phyloP scores from a whole-genome alignment of 2,113 vertebrate genomes.

The Zosterops borbonicus region DNA sequence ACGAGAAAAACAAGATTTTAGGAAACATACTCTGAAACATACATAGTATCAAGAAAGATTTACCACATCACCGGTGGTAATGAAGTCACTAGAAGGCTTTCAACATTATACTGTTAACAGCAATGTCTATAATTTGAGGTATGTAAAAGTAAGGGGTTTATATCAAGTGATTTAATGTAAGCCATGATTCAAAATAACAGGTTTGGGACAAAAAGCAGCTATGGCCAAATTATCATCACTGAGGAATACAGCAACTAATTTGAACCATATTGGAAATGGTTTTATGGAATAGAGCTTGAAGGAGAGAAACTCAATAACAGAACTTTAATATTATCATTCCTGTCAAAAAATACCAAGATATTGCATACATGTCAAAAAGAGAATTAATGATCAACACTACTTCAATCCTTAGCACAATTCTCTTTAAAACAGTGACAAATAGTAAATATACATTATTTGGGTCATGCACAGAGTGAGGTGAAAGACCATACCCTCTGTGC shows the following conservation, averaged over 20 bases:
- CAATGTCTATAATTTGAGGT: not conserved
- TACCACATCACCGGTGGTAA: not conserved
- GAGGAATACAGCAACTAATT: not conserved
- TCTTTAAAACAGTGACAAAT: not conserved
- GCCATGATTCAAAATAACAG: not conserved
- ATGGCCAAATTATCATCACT: not conserved
- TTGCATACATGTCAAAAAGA: not conserved
- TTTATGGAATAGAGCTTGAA: not conserved
- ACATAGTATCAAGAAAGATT: not conserved
- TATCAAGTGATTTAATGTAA: not conserved
- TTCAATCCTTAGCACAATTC: not conserved
- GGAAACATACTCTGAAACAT: not conserved
- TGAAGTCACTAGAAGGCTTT: not conserved
- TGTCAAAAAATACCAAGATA: not conserved
- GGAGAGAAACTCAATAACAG: not conserved
- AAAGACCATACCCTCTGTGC: not conserved
- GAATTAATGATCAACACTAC: not conserved
- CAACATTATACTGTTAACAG: rapidly evolving
- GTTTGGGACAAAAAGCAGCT: not conserved
- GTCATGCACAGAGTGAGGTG: not conserved
- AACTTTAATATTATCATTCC: not conserved
- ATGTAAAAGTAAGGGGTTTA: not conserved
- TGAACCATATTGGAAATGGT: not conserved
- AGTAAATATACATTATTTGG: not conserved
- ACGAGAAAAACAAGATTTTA: not conserved